Conservation (phyloP, 1,140 invertebrate species). For the Caenorhabditis briggsae region DNA sequence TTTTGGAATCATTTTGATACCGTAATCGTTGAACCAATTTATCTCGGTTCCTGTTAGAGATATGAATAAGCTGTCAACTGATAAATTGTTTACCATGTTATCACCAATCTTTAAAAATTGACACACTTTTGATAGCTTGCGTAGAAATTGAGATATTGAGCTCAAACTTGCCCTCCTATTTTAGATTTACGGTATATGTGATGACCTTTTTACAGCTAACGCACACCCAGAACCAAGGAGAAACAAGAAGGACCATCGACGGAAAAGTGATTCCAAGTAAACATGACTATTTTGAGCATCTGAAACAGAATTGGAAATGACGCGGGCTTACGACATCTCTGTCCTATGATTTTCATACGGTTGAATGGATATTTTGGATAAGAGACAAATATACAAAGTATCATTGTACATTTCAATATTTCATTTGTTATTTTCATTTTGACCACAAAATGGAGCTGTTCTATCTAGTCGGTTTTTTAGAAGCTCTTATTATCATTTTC, state of each 20-base stretch:
- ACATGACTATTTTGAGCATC: conserved; percentile 36
- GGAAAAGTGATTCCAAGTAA: conserved; percentile 25
- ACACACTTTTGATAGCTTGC: no score
- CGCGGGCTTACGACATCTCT: background rate
- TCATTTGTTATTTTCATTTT: background rate
- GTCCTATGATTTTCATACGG: background rate
- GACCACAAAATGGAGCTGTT: background rate
- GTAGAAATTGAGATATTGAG: no score
- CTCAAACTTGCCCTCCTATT: no score
- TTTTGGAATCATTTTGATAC: background rate
- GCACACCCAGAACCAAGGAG: background rate
- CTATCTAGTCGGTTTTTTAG: background rate
- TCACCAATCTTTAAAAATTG: no score
- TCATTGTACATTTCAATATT: background rate
- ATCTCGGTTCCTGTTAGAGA: no score
- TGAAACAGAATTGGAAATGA: conserved; percentile 19
- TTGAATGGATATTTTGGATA: no score
- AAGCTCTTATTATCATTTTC: background rate
- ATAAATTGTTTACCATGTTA: no score
- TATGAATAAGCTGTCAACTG: no score
- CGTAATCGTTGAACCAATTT: no score
- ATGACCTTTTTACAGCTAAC: background rate
- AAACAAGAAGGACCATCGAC: conserved; percentile 7
- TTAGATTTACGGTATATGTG: no score
- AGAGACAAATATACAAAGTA: no score